phyloP scores from a whole-genome alignment of 2,888 invertebrate genomes.

The Shargacucullia verbasci region DNA sequence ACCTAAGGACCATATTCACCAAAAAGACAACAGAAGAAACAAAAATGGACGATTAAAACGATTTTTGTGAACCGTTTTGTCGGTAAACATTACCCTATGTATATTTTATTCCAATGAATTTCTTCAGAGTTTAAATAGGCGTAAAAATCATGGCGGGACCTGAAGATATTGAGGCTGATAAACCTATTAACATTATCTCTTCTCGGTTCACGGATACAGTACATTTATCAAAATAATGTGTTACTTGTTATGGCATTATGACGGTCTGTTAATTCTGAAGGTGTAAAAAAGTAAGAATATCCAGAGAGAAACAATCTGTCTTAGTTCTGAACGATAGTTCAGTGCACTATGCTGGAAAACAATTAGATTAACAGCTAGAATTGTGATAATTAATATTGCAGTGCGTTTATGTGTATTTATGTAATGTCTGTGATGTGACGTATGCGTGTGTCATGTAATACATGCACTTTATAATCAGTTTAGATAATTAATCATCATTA shows the following conservation, averaged over 20 bases:
- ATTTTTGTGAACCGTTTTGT: too few species aligned
- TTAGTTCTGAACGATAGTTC: conserved; percentile 2
- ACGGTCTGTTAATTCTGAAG: conserved; percentile 39
- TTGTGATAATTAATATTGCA: too few species aligned
- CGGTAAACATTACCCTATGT: too few species aligned
- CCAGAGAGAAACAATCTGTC: not conserved
- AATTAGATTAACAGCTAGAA: not conserved
- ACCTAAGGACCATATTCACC: too few species aligned
- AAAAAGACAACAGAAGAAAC: too few species aligned
- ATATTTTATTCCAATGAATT: too few species aligned
- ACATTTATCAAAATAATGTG: conserved; percentile 24
- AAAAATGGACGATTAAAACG: too few species aligned
- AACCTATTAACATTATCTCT: conserved; percentile 14
- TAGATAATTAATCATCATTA: too few species aligned
- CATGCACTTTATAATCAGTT: too few species aligned
- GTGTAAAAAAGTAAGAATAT: not conserved
- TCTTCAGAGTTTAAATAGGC: not conserved
- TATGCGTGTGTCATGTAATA: too few species aligned
- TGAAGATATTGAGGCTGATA: conserved; percentile 7
- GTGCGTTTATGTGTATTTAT: not conserved
- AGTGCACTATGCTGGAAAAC: not conserved
- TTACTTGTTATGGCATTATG: not conserved
- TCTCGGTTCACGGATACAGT: conserved; percentile 10
- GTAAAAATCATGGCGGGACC: conserved; percentile 16
- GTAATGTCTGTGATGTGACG: too few species aligned